These are phyloP conservation scores for Stratiomys singularior DNA, from an alignment of 2,888 invertebrate species.

Conservation along the genomic window DNA sequence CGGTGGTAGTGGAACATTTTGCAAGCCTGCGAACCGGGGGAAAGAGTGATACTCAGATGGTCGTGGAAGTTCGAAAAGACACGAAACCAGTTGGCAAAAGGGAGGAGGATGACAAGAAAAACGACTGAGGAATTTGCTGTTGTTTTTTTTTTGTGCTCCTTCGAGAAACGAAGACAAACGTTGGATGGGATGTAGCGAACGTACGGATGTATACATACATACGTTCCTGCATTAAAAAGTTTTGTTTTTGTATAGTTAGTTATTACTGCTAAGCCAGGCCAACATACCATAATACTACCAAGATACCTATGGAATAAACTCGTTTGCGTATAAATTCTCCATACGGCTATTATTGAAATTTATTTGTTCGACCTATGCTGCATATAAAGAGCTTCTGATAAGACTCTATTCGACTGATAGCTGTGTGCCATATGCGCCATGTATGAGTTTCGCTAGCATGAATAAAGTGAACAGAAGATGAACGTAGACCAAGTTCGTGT, in stretches of 20 bases:
- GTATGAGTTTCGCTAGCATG: not conserved
- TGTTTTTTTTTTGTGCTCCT: not conserved
- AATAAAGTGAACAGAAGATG: too few relatives aligned
- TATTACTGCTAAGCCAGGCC: conserved; percentile 47
- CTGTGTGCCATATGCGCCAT: conserved; percentile 21
- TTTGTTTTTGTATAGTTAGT: conserved; percentile 52
- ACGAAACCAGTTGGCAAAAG: conserved; percentile 17
- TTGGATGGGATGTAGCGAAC: conserved; percentile 10
- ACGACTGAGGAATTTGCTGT: conserved; percentile 23
- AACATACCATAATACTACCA: not conserved
- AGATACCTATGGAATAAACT: conserved; percentile 40
- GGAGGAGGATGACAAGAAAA: conserved; percentile 43
- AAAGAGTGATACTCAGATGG: not conserved
- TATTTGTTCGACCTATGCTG: conserved; percentile 50
- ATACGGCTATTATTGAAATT: conserved; percentile 49
- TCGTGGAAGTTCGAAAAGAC: conserved; percentile 21
- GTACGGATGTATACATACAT: conserved; percentile 24
- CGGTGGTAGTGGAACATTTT: not conserved
- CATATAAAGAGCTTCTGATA: conserved; percentile 52
- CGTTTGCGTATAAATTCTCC: conserved; percentile 49
- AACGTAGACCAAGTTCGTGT: conserved; percentile 10
- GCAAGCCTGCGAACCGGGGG: not conserved
- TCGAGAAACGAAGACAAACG: not conserved
- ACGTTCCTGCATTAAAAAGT: conserved; percentile 49
- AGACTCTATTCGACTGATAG: conserved; percentile 36